phyloP scores from a whole-genome alignment of 2,113 vertebrate species.

The Psilopogon haemacephalus region DNA sequence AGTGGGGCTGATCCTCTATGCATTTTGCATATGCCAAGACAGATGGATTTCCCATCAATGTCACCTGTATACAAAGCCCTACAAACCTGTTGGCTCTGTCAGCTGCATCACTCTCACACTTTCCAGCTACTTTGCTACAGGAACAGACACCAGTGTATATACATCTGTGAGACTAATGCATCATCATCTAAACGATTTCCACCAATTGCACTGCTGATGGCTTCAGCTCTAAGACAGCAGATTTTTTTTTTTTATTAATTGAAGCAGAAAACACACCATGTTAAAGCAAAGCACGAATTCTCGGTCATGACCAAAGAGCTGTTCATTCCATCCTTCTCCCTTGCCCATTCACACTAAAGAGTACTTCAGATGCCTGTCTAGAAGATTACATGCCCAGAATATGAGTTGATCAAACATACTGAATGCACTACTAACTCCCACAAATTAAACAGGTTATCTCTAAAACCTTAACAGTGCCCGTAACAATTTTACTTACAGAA shows the following conservation, averaged over 20 bases:
- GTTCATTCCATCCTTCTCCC: not conserved
- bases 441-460: not conserved
- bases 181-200: not conserved
- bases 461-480: not conserved
- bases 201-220: fast-evolving
- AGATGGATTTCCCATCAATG: fast-evolving
- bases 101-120: not conserved
- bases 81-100: not conserved
- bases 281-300: not conserved
- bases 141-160: not conserved
- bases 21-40: not conserved
- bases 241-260: not conserved
- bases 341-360: not conserved
- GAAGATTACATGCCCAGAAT: not conserved
- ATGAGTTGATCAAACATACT: not conserved
- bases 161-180: not conserved
- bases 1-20: not conserved
- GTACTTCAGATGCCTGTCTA: fast-evolving
- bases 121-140: not conserved
- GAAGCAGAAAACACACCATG: fast-evolving
- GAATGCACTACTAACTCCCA: not conserved
- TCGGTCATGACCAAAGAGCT: not conserved
- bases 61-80: not conserved
- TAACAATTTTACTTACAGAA: not conserved
- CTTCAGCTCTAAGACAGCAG: not conserved